Evolutionary conservation across 2,888 invertebrate species (phyloP).

Genomic region (Gandaritis pyraliata): DNA sequence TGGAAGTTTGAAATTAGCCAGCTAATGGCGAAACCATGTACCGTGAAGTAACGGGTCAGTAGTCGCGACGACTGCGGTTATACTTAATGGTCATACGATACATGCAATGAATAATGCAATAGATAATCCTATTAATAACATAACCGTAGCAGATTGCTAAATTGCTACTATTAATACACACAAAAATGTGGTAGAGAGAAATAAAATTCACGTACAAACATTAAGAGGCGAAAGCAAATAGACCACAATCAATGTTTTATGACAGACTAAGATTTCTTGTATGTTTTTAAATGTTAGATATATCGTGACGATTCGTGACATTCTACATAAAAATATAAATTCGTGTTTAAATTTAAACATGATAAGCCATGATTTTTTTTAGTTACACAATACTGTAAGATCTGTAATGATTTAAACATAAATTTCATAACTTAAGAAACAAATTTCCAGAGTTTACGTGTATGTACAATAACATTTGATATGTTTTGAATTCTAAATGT

Average conservation of each 20-base stretch:
- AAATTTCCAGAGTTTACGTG: too few relatives aligned
- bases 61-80: conserved; percentile 31
- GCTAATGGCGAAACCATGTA: conserved; percentile 47
- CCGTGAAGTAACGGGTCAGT: conserved; percentile 42
- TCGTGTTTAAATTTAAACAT: not conserved
- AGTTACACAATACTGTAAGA: too few relatives aligned
- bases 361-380: too few relatives aligned
- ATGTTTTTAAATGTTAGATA: conserved; percentile 3
- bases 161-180: conserved; percentile 25
- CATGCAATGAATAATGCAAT: conserved; percentile 43
- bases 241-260: not conserved
- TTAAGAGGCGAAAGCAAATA: conserved; percentile 2
- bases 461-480: too few relatives aligned
- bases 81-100: conserved; percentile 30
- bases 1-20: conserved; percentile 45
- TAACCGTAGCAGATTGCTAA: conserved; percentile 25
- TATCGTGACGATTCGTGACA: conserved; percentile 1
- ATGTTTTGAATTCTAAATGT: conserved; percentile 15
- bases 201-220: not conserved
- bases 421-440: too few relatives aligned
- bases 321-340: not conserved
- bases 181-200: conserved; percentile 4
- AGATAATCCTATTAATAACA: conserved; percentile 33
- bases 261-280: not conserved
- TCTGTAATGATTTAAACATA: too few relatives aligned